Base-by-base conservation (phyloP, 2,888 invertebrate genomes). In the Chrysomela aeneicollis region DNA sequence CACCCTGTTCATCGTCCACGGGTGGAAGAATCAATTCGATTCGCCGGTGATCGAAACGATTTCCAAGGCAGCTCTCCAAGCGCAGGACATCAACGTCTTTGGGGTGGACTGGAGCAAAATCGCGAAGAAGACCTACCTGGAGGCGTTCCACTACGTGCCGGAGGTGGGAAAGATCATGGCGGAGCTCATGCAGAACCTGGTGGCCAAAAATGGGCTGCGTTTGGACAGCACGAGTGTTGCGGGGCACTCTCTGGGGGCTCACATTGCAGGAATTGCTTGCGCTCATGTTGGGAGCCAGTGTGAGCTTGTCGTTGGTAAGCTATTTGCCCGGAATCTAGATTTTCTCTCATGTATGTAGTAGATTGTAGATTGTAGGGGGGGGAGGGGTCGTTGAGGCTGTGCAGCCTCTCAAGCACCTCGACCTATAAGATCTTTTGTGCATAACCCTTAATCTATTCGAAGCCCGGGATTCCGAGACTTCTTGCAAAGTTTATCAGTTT, bases 241-340 rank as follows among this genome's bases (percentile, higher is more conserved):
- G 35, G 80, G 75, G 5, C 74, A 75, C 54, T 74, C 74, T 57
- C 66, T 82, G 57, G 80, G 80, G n/a, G 79, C 80, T 15, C 80
- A 81, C 62, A 66, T 79, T 49, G 71, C 75, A 55, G 81, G 80
- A 22, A 67, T 69, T 9, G 58, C 64, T 52, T 69, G 73, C 77
- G 50, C 65, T 9, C 63, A 60, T 59, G 60, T 67, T 8, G 26
- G 19, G 30, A 66, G 69, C 2, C 4, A 60, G 54, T 9, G 55
- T 17, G 42, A 50, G 3, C 12, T 54, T 30, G 60, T 64, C 19
- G 42, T 60, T 2, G 64, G 64, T 55, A 47, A 64, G 54, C 54
- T 57, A 52, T 22, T n/a, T n/a, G n/a, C n/a, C n/a, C n/a, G n/a
- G n/a, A n/a, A n/a, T n/a, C n/a, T n/a, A n/a, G n/a, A n/a, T n/a